These are phyloP conservation scores for Anseranas semipalmata DNA, from an alignment of 2,113 vertebrate species.

Conservation along the genomic window DNA sequence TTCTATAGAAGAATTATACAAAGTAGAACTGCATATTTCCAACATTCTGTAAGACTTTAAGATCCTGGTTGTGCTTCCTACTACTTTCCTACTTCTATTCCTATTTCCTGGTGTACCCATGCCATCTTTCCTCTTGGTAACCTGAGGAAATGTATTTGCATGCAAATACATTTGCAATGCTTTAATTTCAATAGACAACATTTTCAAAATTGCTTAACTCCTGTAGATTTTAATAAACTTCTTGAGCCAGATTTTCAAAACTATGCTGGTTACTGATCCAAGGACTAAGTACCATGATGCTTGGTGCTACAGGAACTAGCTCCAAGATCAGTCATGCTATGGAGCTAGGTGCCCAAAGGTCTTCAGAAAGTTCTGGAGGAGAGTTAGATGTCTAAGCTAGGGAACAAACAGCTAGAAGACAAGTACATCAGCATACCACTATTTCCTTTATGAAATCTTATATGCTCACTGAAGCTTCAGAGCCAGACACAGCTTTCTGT, in stretches of 20 bases:
- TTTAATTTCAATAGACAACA: neutral
- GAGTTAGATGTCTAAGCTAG: neutral
- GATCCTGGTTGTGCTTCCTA: neutral
- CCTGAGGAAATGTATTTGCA: neutral
- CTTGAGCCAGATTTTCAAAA: neutral
- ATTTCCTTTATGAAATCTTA: neutral
- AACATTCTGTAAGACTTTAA: neutral
- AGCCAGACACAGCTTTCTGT: neutral
- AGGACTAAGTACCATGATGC: neutral
- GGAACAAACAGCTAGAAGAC: neutral
- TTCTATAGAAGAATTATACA: neutral
- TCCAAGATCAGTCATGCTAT: neutral
- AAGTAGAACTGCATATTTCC: neutral
- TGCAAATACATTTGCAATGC: neutral
- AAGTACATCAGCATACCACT: neutral
- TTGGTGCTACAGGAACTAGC: neutral
- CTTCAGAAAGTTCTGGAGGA: neutral
- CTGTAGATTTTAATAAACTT: neutral
- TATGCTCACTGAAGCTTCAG: neutral
- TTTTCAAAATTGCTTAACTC: neutral
- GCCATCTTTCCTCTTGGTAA: neutral
- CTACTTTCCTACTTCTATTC: neutral
- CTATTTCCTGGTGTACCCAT: neutral
- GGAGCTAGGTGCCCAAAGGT: neutral
- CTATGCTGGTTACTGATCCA: neutral